Conservation (phyloP, 1,140 invertebrate genomes). For the Dinothrombium tinctorium region DNA sequence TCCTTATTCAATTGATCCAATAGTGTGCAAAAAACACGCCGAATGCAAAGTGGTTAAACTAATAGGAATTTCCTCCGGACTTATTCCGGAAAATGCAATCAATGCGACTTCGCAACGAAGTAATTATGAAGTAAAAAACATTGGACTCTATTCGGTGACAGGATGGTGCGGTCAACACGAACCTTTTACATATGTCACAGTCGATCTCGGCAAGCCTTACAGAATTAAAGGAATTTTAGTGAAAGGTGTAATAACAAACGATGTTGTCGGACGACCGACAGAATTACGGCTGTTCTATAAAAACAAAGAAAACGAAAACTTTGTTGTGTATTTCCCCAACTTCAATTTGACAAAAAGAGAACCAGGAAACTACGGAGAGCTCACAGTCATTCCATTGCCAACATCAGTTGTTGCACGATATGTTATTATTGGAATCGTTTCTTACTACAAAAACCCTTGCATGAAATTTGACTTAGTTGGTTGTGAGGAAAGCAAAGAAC, state of each 20-base stretch:
- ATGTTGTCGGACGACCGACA: slow-evolving; percentile 74
- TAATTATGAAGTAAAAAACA: slow-evolving; percentile 29
- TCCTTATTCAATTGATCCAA: slow-evolving; percentile 64
- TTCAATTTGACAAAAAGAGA: slow-evolving; percentile 78
- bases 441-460: slow-evolving; percentile 87
- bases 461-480: slow-evolving; percentile 88
- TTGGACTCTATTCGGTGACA: slow-evolving; percentile 72
- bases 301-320: slow-evolving; percentile 70
- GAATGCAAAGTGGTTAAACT: slow-evolving; percentile 81
- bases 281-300: slow-evolving; percentile 94
- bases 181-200: slow-evolving; percentile 74
- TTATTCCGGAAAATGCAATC: slow-evolving; percentile 80
- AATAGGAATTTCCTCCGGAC: slow-evolving; percentile 65
- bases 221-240: slow-evolving; percentile 61
- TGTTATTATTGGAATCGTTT: slow-evolving; percentile 73
- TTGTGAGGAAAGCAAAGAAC: slow-evolving; percentile 45
- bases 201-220: slow-evolving; percentile 70
- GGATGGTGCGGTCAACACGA: slow-evolving; percentile 75
- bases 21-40: slow-evolving; percentile 58
- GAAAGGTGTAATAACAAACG: slow-evolving; percentile 67
- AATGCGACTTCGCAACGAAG: slow-evolving; percentile 68
- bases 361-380: slow-evolving; percentile 64
- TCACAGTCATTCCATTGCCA: slow-evolving; percentile 81
- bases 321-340: slow-evolving; percentile 86
- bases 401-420: slow-evolving; percentile 77